Evolutionary conservation across 2,113 vertebrate genomes (phyloP).

Genomic region (Phylloscopus trochiloides): DNA sequence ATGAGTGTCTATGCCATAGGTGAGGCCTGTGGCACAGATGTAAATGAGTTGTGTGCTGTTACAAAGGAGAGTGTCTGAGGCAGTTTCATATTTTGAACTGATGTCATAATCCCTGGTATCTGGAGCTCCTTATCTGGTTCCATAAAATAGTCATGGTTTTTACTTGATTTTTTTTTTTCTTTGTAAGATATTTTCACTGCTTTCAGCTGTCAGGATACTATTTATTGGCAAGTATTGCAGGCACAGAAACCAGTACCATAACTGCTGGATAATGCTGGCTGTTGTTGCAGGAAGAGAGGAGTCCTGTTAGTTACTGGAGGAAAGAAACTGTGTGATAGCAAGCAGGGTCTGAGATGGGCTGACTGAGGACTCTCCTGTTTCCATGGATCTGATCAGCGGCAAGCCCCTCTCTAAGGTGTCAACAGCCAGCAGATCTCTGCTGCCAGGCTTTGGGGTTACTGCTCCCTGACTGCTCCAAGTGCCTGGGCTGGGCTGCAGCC

Average conservation of each 20-base stretch:
- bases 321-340: not conserved
- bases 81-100: not conserved
- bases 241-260: not conserved
- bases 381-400: not conserved
- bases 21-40: not conserved
- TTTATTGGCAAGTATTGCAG: not conserved
- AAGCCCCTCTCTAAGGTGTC: not conserved
- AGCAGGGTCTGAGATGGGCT: not conserved
- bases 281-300: not conserved
- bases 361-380: not conserved
- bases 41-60: not conserved
- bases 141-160: not conserved
- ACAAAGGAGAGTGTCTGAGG: not conserved
- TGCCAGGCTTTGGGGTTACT: not conserved
- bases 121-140: not conserved
- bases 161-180: not conserved
- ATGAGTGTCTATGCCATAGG: not conserved
- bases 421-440: not conserved
- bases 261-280: not conserved
- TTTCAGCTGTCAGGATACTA: not conserved
- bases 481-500: not conserved
- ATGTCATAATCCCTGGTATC: not conserved
- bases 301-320: not conserved
- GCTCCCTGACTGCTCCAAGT: fast-evolving
- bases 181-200: not conserved